phyloP scores from a whole-genome alignment of 2,797 vertebrate genomes.

The Galagoides demidoff region DNA sequence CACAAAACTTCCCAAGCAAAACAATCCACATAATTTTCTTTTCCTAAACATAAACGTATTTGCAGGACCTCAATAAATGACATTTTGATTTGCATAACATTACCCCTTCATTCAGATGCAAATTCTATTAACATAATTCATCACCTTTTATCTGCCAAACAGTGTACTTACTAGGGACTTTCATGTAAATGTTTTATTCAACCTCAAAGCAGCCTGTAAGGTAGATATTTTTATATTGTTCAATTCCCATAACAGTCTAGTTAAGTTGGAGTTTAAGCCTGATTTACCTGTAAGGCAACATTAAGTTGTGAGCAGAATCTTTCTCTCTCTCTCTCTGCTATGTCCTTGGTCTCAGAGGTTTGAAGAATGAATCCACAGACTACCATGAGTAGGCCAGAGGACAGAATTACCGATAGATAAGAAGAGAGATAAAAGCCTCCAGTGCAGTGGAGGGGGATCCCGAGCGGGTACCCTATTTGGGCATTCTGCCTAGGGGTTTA shows the following conservation, averaged over 20 bases:
- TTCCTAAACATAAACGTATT: constrained; percentile 25
- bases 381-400: too few relatives aligned
- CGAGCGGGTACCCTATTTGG: too few relatives aligned
- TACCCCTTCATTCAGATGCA: constrained; percentile 51
- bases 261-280: background rate
- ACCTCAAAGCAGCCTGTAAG: background rate
- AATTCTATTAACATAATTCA: constrained; percentile 59
- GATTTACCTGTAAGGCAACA: background rate
- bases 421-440: too few relatives aligned
- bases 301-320: background rate
- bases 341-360: too few relatives aligned
- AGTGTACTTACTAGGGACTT: background rate
- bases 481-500: too few relatives aligned
- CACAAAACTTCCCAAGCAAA: constrained; percentile 21
- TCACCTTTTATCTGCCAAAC: constrained; percentile 45
- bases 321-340: too few relatives aligned
- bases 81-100: constrained; percentile 48
- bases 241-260: background rate
- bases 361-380: too few relatives aligned
- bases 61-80: background rate
- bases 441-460: too few relatives aligned
- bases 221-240: constrained; percentile 21
- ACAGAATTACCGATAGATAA: too few relatives aligned
- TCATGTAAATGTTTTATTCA: constrained; percentile 39
- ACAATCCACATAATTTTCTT: background rate